phyloP scores from a whole-genome alignment of 2,797 vertebrate genomes.

The Cirrhinus molitorella region DNA sequence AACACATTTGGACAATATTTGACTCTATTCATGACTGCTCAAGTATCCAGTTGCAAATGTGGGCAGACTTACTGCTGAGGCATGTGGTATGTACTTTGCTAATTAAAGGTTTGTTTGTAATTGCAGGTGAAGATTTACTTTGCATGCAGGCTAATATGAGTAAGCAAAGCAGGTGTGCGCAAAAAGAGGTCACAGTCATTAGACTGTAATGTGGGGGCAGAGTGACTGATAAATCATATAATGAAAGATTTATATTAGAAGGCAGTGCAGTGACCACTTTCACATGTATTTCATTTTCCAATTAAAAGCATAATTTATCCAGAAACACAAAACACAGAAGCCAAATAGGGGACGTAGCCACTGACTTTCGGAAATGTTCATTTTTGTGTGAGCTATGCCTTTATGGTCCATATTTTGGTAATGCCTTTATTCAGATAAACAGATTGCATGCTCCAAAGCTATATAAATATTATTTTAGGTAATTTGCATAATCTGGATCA shows the following conservation, averaged over 20 bases:
- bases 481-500: neutral
- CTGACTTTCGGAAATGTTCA: no score
- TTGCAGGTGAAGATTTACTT: constrained; percentile 39
- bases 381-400: no score
- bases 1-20: constrained; percentile 44
- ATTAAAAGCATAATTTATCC: neutral
- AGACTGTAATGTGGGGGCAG: neutral
- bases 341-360: neutral
- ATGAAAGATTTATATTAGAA: neutral
- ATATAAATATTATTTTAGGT: neutral
- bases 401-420: neutral
- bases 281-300: neutral
- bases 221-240: constrained; percentile 26
- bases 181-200: constrained; percentile 16
- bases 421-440: neutral
- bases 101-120: constrained; percentile 41
- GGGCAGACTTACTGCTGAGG: constrained; percentile 19
- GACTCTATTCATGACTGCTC: constrained; percentile 41
- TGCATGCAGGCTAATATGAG: neutral
- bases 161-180: constrained; percentile 1
- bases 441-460: neutral
- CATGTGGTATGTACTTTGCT: constrained; percentile 6
- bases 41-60: constrained; percentile 33
- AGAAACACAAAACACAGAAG: neutral
- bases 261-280: neutral